Percentiles rank a stretch among this genome's conserved stretches.
phyloP scores from a whole-genome alignment of 2,888 invertebrate species.

The Osmoderma eremita region DNA sequence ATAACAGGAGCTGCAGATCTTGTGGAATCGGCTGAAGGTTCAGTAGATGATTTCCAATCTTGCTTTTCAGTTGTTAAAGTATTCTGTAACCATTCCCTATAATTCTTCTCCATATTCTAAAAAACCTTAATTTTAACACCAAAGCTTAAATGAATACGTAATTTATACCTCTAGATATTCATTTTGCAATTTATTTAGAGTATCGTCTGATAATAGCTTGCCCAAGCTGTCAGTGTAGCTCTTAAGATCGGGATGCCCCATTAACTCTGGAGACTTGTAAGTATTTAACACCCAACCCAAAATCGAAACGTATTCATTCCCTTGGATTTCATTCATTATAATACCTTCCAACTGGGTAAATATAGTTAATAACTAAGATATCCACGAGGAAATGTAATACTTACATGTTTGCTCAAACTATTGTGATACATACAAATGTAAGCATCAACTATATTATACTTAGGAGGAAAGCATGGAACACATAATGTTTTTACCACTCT shows the following conservation, averaged over 20 bases:
- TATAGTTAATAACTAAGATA: neutral
- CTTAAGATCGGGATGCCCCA: constrained; percentile 84
- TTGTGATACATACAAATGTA: constrained; percentile 95
- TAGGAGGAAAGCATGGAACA: constrained; percentile 94
- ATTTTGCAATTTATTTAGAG: constrained; percentile 80
- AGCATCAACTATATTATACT: constrained; percentile 90
- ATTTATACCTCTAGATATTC: constrained; percentile 76
- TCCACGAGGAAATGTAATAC: constrained; percentile 54
- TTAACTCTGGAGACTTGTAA: constrained; percentile 87
- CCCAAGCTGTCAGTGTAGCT: constrained; percentile 69
- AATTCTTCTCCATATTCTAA: constrained; percentile 88
- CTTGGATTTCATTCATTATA: constrained; percentile 88
- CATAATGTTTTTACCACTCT: constrained; percentile 90
- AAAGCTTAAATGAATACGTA: neutral
- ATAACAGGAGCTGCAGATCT: constrained; percentile 95
- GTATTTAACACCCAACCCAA: constrained; percentile 93
- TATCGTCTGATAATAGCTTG: constrained; percentile 79
- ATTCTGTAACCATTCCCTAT: constrained; percentile 95
- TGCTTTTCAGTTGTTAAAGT: constrained; percentile 89
- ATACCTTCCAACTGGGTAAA: constrained; percentile 79
- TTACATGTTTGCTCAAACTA: constrained; percentile 81
- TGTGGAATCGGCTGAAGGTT: constrained; percentile 85
- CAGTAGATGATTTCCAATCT: constrained; percentile 87
- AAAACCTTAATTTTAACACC: too few relatives aligned
- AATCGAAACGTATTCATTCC: constrained; percentile 95